phyloP scores from a whole-genome alignment of 1,140 invertebrate genomes.

The Leptinotarsa lineolata region DNA sequence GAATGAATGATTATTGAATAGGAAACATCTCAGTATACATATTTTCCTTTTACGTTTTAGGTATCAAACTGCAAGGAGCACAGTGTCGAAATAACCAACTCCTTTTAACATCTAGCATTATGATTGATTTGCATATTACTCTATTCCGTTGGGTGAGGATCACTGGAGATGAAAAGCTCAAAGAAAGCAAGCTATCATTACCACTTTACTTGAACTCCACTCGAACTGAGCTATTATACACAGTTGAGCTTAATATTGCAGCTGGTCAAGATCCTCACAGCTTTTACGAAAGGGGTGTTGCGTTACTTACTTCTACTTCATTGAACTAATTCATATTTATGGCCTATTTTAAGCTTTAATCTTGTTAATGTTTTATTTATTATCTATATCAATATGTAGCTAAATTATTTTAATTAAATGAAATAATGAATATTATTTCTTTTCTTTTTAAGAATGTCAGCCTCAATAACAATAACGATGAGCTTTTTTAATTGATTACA shows the following conservation, averaged over 20 bases:
- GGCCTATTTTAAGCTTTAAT: slow-evolving; percentile 24
- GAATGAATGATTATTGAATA: too few relatives aligned
- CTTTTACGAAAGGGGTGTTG: slow-evolving; percentile 97
- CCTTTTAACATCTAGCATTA: slow-evolving; percentile 89
- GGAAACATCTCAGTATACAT: too few relatives aligned
- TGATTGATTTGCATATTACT: slow-evolving; percentile 89
- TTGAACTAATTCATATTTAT: slow-evolving; percentile 69
- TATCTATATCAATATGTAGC: not conserved
- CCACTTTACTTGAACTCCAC: slow-evolving; percentile 98
- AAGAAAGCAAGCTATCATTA: slow-evolving; percentile 76
- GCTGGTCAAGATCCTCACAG: slow-evolving; percentile 84
- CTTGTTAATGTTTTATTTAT: slow-evolving; percentile 12
- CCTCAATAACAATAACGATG: too few relatives aligned
- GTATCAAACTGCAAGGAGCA: slow-evolving; percentile 93
- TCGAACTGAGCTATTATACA: slow-evolving; percentile 91
- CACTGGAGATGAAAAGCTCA: slow-evolving; percentile 61
- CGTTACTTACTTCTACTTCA: slow-evolving; percentile 87
- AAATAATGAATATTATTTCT: too few relatives aligned
- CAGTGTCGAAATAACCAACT: slow-evolving; percentile 89
- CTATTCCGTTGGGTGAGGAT: slow-evolving; percentile 79
- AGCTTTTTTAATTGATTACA: too few relatives aligned
- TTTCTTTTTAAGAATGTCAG: too few relatives aligned
- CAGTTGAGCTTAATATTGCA: slow-evolving; percentile 89
- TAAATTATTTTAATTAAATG: not conserved
- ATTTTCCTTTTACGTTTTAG: slow-evolving; percentile 53